Evolutionary conservation across 2,797 vertebrate species (phyloP).

Genomic region (Macroramphosus scolopax): DNA sequence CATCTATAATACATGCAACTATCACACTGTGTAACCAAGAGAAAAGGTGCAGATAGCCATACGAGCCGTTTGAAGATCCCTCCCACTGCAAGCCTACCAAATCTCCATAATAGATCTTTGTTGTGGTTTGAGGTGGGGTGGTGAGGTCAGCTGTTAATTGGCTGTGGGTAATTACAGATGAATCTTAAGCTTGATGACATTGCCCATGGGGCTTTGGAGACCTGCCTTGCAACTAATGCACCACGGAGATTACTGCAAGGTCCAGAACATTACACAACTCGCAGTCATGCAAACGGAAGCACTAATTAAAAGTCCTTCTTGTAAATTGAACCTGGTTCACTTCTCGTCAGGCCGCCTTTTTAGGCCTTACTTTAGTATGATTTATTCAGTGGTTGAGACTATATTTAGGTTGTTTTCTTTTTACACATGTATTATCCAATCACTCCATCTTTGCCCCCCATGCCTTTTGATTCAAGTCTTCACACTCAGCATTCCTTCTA

Average conservation of each 20-base stretch:
- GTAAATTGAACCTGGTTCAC: slow-evolving; percentile 23
- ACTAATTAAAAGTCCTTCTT: slow-evolving; percentile 33
- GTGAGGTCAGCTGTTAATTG: slow-evolving; percentile 75
- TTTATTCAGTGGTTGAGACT: slow-evolving; percentile 6
- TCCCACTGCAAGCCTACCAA: slow-evolving; percentile 52
- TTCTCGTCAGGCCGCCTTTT: slow-evolving; percentile 11
- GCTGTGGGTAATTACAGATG: slow-evolving; percentile 74
- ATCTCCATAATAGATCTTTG: slow-evolving; percentile 72
- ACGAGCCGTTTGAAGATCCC: slow-evolving; percentile 26
- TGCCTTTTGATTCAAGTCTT: slow-evolving; percentile 26
- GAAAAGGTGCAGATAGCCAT: no score
- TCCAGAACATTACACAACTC: slow-evolving; percentile 37
- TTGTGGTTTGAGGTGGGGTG: slow-evolving; percentile 67
- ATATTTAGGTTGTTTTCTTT: slow-evolving; percentile 2
- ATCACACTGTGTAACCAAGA: slow-evolving; percentile 2
- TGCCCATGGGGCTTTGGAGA: slow-evolving; percentile 58
- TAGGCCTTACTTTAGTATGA: slow-evolving; percentile 2
- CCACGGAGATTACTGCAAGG: slow-evolving; percentile 40
- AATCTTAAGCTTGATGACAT: slow-evolving; percentile 66
- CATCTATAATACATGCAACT: slow-evolving; percentile 22
- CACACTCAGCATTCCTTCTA: slow-evolving; percentile 17
- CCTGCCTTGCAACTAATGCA: slow-evolving; percentile 41
- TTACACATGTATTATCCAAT: slow-evolving; percentile 14
- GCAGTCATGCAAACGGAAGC: slow-evolving; percentile 19
- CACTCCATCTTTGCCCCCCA: slow-evolving; percentile 4